These are phyloP conservation scores for Ptyas mucosa DNA, from an alignment of 2,113 vertebrate species.

Conservation along the genomic window DNA sequence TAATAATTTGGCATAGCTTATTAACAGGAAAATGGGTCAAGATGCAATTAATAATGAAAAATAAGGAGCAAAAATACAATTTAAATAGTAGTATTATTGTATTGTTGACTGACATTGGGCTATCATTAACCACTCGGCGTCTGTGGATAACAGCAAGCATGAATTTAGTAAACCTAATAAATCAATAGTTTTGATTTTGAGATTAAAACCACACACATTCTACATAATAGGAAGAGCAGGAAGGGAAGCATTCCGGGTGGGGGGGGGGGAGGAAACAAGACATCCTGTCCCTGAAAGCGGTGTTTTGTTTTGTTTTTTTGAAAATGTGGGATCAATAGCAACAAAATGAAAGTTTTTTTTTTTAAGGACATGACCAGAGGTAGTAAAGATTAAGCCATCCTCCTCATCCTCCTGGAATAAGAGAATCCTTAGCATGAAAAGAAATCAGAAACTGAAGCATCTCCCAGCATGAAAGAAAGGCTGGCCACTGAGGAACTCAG, in stretches of 20 bases:
- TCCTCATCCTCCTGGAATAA: neutral
- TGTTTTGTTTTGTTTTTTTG: too few species aligned
- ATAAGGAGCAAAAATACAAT: neutral
- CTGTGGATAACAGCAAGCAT: neutral
- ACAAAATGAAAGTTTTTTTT: neutral
- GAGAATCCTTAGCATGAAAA: neutral
- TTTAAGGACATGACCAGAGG: neutral
- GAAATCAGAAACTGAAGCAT: neutral
- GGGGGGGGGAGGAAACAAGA: too few species aligned
- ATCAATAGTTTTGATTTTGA: neutral
- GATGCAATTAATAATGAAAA: neutral
- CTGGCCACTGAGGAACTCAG: neutral
- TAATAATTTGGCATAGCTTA: neutral
- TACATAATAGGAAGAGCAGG: neutral
- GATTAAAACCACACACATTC: neutral
- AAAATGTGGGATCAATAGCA: neutral
- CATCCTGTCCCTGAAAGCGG: neutral
- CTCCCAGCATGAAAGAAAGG: neutral
- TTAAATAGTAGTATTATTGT: neutral
- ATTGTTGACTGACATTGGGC: neutral
- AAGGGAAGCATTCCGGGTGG: neutral
- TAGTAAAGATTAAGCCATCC: neutral
- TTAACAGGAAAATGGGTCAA: neutral
- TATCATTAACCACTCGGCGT: neutral
- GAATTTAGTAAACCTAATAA: neutral